phyloP scores from a whole-genome alignment of 2,113 vertebrate species.

The Ranitomeya imitator region DNA sequence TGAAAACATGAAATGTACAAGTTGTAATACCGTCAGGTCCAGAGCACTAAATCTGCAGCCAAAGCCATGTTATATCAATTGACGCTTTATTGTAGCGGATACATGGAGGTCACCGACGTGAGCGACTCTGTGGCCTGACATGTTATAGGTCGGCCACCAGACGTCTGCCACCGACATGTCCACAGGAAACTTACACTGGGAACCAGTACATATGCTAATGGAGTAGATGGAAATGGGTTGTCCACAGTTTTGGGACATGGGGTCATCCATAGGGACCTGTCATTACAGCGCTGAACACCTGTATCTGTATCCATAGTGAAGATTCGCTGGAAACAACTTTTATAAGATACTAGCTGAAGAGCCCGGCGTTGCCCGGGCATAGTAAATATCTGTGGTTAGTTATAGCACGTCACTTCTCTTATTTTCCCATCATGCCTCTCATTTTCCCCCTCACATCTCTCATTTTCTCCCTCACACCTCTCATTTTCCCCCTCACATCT shows the following conservation, averaged over 20 bases:
- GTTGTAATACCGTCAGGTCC: not conserved
- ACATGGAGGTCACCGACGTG: not conserved
- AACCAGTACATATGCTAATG: too few relatives aligned
- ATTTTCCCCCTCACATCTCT: too few relatives aligned
- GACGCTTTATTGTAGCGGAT: not conserved
- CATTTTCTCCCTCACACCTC: too few relatives aligned
- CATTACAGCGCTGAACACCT: not conserved
- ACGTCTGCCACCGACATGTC: not conserved
- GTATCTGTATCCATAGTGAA: not conserved
- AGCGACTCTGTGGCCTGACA: not conserved
- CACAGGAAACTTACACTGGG: not conserved
- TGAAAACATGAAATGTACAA: conserved; percentile 11
- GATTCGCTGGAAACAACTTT: not conserved
- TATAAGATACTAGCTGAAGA: too few relatives aligned
- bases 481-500: too few relatives aligned
- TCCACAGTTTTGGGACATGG: too few relatives aligned
- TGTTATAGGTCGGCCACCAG: conserved; percentile 10
- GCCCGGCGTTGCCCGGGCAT: too few relatives aligned
- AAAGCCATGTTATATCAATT: not conserved
- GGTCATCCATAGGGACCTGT: not conserved
- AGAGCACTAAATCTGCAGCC: not conserved
- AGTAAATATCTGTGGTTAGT: too few relatives aligned
- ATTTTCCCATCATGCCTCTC: too few relatives aligned
- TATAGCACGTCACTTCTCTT: too few relatives aligned
- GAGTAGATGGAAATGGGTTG: too few relatives aligned